Base-by-base conservation (phyloP, 23 tunicate genomes). In the Phallusia fumigata region DNA sequence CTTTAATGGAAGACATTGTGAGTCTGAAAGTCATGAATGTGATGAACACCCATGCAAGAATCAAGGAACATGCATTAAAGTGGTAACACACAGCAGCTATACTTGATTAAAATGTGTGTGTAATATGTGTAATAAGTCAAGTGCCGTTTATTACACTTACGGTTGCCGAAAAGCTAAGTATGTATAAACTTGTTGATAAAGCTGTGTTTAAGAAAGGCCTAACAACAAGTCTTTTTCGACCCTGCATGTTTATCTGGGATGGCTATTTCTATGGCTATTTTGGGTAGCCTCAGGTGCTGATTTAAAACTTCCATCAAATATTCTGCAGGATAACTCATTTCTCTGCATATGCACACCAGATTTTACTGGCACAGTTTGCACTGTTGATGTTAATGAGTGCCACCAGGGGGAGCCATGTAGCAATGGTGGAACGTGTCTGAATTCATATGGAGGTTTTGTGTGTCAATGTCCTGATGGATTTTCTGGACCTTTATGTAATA, bases 381-480 rank as follows among this genome's bases (percentile, higher is more conserved):
- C 12, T 33, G 45, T 74, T 19, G 45, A 74, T 31, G 31, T 74
- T 19, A 30, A 74, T 35, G 78, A 74, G 31, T 74, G 78, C 31
- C 31, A 24, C 26, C 2, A 21, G 45, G 31, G 78, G 40, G 78
- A 74, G 22, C 78, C 78, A 28, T 74, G 78, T 74, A 33, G 19
- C 22, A 74, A 74, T 35, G 45, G 45, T 31, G 78, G 45, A 33
- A 74, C 31, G 5, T 58, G 69, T 58, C 69, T 21, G 3, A 58
- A 58, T 58, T 21, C 69, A 58, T 24, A 21, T 58, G 69, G 69
- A 1, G 69, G 69, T 16, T 58, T 58, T 24, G 28, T 58, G 16
- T 74, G 78, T 74, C 33, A 33, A 34, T 74, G 78, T 74, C 40
- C 78, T 35, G 45, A 24, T 33, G 78, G 78, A 74, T 74, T 33